These are phyloP conservation scores for chimpanzee (Pan troglodytes) DNA, from an alignment of 2,113 vertebrate species.

Conservation along the genomic window DNA sequence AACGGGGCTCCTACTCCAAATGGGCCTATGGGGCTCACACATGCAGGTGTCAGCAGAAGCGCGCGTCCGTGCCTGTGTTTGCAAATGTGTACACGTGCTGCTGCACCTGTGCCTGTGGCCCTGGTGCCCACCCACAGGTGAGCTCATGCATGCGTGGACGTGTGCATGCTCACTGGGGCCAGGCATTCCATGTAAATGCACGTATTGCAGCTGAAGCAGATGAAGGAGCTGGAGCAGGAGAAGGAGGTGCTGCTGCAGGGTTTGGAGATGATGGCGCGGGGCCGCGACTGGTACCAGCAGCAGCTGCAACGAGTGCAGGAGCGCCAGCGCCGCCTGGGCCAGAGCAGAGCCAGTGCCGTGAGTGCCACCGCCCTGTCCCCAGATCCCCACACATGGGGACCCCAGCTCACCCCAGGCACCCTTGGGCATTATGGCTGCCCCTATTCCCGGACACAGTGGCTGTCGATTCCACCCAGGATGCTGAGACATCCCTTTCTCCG, in stretches of 20 bases:
- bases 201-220: slow-evolving; percentile 90
- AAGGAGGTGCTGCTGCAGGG: slow-evolving; percentile 94
- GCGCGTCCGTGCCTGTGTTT: accelerated
- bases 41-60: accelerated
- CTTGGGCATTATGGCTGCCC: not conserved
- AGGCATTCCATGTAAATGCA: accelerated
- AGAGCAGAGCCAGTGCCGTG: slow-evolving; percentile 84
- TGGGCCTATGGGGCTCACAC: accelerated
- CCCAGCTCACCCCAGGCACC: not conserved
- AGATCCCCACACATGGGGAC: not conserved
- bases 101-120: accelerated
- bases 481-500: not conserved
- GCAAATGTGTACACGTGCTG: not conserved
- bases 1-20: not conserved
- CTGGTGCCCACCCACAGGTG: accelerated
- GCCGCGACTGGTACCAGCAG: slow-evolving; percentile 93
- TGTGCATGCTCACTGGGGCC: accelerated
- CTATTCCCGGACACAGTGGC: not conserved
- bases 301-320: slow-evolving; percentile 93
- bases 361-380: slow-evolving; percentile 50
- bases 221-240: slow-evolving; percentile 96
- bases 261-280: slow-evolving; percentile 91
- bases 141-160: accelerated
- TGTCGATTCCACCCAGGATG: not conserved
- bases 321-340: slow-evolving; percentile 89